Evolutionary conservation across 2,113 vertebrate species (phyloP).

Genomic region (Fulica atra): DNA sequence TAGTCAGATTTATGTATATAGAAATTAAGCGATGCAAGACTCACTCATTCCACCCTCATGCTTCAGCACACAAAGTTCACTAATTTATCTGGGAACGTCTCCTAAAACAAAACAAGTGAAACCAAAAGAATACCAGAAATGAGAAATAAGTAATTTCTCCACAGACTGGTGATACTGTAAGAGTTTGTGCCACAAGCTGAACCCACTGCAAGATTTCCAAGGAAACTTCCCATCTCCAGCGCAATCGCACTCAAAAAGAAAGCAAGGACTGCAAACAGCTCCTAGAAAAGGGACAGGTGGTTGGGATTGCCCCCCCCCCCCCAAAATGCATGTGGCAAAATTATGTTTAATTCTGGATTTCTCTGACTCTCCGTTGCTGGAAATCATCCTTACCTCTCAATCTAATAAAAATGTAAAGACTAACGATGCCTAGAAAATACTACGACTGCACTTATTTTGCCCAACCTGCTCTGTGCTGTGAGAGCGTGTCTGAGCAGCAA

Average conservation of each 20-base stretch:
- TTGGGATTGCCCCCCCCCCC: not conserved
- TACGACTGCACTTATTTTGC: not conserved
- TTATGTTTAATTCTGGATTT: not conserved
- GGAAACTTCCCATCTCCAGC: not conserved
- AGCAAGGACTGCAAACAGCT: not conserved
- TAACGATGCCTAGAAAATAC: not conserved
- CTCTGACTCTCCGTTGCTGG: not conserved
- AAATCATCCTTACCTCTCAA: not conserved
- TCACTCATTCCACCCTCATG: not conserved
- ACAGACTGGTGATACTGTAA: not conserved
- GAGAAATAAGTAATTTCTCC: not conserved
- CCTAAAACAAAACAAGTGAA: not conserved
- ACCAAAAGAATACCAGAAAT: not conserved
- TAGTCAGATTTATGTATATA: not conserved
- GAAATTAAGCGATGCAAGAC: not conserved
- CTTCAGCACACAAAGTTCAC: not conserved
- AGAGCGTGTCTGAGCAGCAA: not conserved
- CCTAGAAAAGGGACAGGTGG: not conserved
- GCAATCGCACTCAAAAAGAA: not conserved
- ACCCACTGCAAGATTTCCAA: not conserved
- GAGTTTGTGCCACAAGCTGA: not conserved
- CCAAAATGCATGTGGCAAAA: not conserved
- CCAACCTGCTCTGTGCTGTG: not conserved
- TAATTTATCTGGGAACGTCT: not conserved
- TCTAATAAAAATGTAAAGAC: not conserved